Evolutionary conservation across 2,797 vertebrate species (phyloP).

Genomic region (Sebastes dallii): DNA sequence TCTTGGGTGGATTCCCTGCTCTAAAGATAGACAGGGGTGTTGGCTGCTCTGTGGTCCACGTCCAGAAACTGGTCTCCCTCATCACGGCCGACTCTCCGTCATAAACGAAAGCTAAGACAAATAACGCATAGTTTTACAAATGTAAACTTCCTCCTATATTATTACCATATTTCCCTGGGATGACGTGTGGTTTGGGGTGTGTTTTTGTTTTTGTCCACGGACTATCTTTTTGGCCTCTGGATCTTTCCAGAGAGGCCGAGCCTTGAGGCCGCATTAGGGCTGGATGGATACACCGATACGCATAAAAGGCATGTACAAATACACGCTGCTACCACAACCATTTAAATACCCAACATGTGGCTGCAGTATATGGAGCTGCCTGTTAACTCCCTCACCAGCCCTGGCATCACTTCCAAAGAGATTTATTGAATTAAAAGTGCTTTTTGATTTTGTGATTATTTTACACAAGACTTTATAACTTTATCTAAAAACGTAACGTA

Average conservation of each 20-base stretch:
- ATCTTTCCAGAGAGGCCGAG: constrained; percentile 52
- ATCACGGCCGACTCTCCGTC: constrained; percentile 50
- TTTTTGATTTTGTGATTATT: constrained; percentile 8
- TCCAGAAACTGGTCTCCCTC: constrained; percentile 76
- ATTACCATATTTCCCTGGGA: constrained; percentile 78
- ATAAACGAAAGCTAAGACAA: constrained; percentile 76
- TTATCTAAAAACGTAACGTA: neutral
- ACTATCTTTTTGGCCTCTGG: constrained; percentile 56
- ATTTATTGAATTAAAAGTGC: constrained; percentile 36
- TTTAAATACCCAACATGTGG: constrained; percentile 46
- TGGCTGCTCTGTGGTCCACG: constrained; percentile 77
- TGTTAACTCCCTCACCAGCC: constrained; percentile 30
- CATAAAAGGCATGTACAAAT: constrained; percentile 46
- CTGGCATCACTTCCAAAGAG: constrained; percentile 21
- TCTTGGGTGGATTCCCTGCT: constrained; percentile 81
- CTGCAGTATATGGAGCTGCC: constrained; percentile 23
- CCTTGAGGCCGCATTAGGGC: constrained; percentile 59
- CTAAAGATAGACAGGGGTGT: constrained; percentile 86
- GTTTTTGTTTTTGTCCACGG: constrained; percentile 67
- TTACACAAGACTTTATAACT: neutral
- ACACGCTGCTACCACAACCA: constrained; percentile 40
- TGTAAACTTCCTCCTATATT: constrained; percentile 81
- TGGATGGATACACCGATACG: constrained; percentile 39
- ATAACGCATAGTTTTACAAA: constrained; percentile 82
- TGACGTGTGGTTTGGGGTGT: constrained; percentile 70